Conservation (phyloP, 2,888 invertebrate species). For the Hyles lineata region DNA sequence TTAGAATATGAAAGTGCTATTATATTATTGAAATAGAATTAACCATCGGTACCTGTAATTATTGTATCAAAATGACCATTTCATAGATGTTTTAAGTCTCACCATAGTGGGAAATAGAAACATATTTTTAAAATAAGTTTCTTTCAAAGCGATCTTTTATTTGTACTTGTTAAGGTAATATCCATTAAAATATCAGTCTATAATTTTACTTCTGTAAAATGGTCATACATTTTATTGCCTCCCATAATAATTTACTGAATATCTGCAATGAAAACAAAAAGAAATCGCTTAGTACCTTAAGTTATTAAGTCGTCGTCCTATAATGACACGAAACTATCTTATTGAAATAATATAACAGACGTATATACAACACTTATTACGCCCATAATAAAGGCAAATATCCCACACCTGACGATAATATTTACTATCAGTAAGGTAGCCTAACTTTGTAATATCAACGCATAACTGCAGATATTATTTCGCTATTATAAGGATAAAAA, state of each 20-base stretch:
- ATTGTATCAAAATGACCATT: conserved; percentile 21
- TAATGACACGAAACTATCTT: not conserved
- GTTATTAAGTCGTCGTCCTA: not conserved
- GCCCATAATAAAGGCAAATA: no score
- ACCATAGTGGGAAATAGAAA: not conserved
- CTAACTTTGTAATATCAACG: no score
- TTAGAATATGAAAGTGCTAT: conserved; percentile 37
- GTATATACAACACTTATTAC: no score
- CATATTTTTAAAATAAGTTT: not conserved
- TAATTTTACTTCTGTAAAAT: not conserved
- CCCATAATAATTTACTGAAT: not conserved
- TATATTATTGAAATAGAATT: conserved; percentile 42
- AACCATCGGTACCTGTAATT: conserved; percentile 40
- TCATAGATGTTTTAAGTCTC: not conserved
- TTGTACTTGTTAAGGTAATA: not conserved
- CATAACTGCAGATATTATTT: no score
- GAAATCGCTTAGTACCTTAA: not conserved
- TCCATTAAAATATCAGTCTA: not conserved
- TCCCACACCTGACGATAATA: no score
- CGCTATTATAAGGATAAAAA: no score
- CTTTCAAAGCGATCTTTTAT: not conserved
- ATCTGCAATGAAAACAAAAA: not conserved
- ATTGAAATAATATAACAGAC: not conserved
- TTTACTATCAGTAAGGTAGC: no score
- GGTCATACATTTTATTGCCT: conserved; percentile 5